Evolutionary conservation across 2,113 vertebrate species (phyloP).

Genomic region (Hypomesus transpacificus): DNA sequence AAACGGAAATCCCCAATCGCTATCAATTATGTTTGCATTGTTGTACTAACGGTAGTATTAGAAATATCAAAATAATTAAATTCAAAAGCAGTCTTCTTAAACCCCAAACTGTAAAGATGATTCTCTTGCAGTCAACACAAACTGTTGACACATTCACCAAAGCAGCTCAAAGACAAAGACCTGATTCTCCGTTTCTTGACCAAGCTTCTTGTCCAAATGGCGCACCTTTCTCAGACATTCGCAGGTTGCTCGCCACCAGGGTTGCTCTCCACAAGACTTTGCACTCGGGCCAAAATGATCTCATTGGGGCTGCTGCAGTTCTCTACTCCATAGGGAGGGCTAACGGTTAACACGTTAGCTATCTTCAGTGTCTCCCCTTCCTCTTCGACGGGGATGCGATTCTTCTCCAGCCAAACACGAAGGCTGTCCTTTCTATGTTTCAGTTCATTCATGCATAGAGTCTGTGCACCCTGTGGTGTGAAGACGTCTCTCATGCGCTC

Average conservation of each 20-base stretch:
- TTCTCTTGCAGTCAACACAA: too few species aligned
- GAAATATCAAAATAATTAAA: too few species aligned
- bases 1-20: background rate
- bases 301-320: constrained; percentile 88
- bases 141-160: too few species aligned
- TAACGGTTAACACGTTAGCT: constrained; percentile 79
- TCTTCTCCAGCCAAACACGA: constrained; percentile 82
- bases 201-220: background rate
- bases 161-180: too few species aligned
- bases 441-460: constrained; percentile 69
- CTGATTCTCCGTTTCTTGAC: too few species aligned
- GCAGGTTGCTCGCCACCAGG: constrained; percentile 24
- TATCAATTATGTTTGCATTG: too few species aligned
- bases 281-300: constrained; percentile 87
- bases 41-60: too few species aligned
- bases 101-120: too few species aligned
- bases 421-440: constrained; percentile 61
- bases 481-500: constrained; percentile 68
- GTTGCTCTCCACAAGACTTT: constrained; percentile 76
- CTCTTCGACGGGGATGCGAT: constrained; percentile 81
- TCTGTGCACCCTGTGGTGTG: constrained; percentile 29
- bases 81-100: too few species aligned
- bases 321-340: constrained; percentile 80
- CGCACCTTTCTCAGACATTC: background rate
- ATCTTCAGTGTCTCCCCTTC: constrained; percentile 71